Evolutionary conservation across 1,140 invertebrate species (phyloP).

Genomic region (Papilio aristodemus): DNA sequence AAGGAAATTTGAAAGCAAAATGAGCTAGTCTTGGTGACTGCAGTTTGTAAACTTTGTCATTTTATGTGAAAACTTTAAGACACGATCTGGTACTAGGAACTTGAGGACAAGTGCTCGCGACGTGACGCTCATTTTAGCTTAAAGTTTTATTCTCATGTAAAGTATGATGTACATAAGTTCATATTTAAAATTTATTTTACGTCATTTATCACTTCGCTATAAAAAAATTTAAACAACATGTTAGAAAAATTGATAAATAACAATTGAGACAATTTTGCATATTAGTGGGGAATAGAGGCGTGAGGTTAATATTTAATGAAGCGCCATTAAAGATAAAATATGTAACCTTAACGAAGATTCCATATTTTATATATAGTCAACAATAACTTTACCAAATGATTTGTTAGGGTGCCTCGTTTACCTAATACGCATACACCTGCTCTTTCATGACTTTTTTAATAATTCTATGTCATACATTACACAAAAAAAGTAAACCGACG

Average conservation of each 20-base stretch:
- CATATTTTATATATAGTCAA: background rate
- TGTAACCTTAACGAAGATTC: too few species aligned
- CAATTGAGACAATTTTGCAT: too few species aligned
- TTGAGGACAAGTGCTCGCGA: conserved; percentile 55
- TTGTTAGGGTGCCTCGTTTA: background rate
- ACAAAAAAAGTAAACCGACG: background rate
- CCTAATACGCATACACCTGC: background rate
- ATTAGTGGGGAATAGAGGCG: too few species aligned
- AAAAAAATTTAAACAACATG: background rate
- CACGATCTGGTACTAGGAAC: conserved; percentile 49
- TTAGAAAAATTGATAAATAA: background rate
- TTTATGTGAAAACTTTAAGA: conserved; percentile 66
- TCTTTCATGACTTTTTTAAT: background rate
- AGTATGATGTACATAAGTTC: conserved; percentile 1
- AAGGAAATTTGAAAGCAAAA: conserved; percentile 28
- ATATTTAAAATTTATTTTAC: conserved; percentile 7
- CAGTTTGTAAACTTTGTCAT: conserved; percentile 54
- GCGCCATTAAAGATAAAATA: too few species aligned
- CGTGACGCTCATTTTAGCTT: conserved; percentile 48
- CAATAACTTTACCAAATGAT: background rate
- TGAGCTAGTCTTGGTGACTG: conserved; percentile 38
- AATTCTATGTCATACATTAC: conserved; percentile 8
- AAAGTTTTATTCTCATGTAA: conserved; percentile 26
- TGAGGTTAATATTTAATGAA: too few species aligned
- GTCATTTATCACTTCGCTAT: background rate